Conservation (phyloP, 2,797 vertebrate species). For the Chanos chanos region DNA sequence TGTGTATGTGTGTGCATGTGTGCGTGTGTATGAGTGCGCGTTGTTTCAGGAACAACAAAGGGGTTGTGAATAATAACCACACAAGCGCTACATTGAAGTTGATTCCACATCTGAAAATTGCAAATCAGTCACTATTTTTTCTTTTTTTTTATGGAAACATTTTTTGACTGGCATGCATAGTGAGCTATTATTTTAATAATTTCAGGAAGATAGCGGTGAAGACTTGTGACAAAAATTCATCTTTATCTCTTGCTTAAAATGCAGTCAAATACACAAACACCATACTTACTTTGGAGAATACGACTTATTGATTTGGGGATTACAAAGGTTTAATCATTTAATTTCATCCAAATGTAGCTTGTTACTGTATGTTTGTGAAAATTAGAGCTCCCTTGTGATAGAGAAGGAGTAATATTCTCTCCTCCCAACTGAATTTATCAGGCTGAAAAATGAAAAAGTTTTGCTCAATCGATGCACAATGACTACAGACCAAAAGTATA, state of each 20-base stretch:
- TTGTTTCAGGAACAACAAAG: slow-evolving; percentile 66
- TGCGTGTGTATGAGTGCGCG: slow-evolving; percentile 29
- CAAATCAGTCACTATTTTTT: slow-evolving; percentile 61
- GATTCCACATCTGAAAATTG: slow-evolving; percentile 66
- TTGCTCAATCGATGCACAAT: slow-evolving; percentile 73
- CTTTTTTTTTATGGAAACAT: not conserved
- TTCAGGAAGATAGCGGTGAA: slow-evolving; percentile 45
- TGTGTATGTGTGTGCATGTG: slow-evolving; percentile 34
- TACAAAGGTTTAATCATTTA: slow-evolving; percentile 48
- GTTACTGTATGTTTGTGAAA: slow-evolving; percentile 42
- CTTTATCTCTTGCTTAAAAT: slow-evolving; percentile 24
- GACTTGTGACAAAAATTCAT: slow-evolving; percentile 43
- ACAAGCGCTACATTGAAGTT: slow-evolving; percentile 67
- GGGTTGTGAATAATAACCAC: slow-evolving; percentile 60
- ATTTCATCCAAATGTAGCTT: slow-evolving; percentile 57
- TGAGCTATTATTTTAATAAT: slow-evolving; percentile 40
- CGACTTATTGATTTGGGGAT: slow-evolving; percentile 48
- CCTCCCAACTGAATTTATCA: slow-evolving; percentile 59
- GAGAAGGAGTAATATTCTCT: slow-evolving; percentile 52
- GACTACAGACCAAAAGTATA: slow-evolving; percentile 70
- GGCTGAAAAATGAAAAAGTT: slow-evolving; percentile 62
- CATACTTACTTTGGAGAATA: slow-evolving; percentile 48
- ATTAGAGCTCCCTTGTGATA: slow-evolving; percentile 52
- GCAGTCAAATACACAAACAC: slow-evolving; percentile 43
- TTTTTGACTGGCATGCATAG: slow-evolving; percentile 54